A percentile compares a stretch with the other conserved stretches of the same genome.
Conservation (phyloP, 2,797 vertebrate genomes). For the Urophycis tenuis region DNA sequence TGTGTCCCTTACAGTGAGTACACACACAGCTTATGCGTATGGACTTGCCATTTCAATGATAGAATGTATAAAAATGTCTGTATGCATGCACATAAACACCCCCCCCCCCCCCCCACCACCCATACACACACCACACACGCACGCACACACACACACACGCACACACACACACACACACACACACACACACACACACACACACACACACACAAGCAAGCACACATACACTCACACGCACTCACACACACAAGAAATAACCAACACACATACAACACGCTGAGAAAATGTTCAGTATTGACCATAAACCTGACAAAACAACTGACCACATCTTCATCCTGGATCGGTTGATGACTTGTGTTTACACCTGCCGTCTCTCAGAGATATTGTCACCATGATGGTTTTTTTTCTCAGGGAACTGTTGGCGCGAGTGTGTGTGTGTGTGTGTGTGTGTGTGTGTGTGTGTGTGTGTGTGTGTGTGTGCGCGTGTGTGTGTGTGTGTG, state of each 20-base stretch:
- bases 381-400: neutral
- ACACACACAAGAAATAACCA: constrained; percentile 18
- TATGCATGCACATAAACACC: neutral
- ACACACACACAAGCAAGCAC: neutral
- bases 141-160: no score
- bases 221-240: constrained; percentile 23
- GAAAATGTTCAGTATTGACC: no score
- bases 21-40: constrained; percentile 3
- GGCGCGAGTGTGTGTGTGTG: constrained; percentile 31
- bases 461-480: constrained; percentile 34
- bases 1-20: constrained; percentile 93
- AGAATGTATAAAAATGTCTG: neutral
- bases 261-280: neutral
- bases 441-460: constrained; percentile 4
- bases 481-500: constrained; percentile 41
- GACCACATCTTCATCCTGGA: no score
- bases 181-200: neutral
- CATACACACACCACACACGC: no score
- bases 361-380: constrained; percentile 1
- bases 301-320: neutral
- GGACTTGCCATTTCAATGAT: neutral
- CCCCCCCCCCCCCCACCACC: no score
- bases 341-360: no score
- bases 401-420: constrained; percentile 22
- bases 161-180: neutral